Conservation (phyloP, 2,113 vertebrate genomes). For the Onychostoma macrolepis region DNA sequence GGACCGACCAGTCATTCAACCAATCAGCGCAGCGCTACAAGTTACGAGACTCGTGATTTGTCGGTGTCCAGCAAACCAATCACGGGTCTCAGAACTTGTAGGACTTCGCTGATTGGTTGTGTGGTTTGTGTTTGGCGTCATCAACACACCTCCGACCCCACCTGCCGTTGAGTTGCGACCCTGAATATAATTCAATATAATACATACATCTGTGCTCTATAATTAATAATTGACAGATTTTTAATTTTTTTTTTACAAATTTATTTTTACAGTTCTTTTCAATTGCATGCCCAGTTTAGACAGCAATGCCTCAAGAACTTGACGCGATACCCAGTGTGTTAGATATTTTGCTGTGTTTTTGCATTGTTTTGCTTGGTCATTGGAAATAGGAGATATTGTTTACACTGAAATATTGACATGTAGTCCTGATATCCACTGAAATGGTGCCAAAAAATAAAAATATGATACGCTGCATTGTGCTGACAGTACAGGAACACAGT, state of each 20-base stretch:
- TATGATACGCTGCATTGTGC: background rate
- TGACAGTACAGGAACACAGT: background rate
- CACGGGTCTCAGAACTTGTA: background rate
- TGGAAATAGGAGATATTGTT: background rate
- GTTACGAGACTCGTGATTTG: background rate
- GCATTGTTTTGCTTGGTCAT: constrained; percentile 4
- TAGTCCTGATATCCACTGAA: background rate
- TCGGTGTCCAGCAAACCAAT: background rate
- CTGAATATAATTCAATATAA: too few species aligned
- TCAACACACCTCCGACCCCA: background rate
- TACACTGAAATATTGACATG: constrained; percentile 19
- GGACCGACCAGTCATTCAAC: constrained; percentile 29
- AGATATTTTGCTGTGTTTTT: background rate
- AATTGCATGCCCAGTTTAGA: background rate
- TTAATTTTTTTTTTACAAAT: background rate
- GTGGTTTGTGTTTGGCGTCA: background rate
- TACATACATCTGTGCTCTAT: too few species aligned
- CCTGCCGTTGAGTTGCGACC: background rate
- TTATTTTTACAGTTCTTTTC: background rate
- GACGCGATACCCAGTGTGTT: background rate
- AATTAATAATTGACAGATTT: too few species aligned
- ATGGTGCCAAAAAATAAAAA: background rate
- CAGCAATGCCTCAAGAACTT: background rate
- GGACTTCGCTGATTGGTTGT: background rate
- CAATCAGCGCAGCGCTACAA: constrained; percentile 44